Conservation (phyloP, 2,797 vertebrate species). For the Silurus aristotelis region DNA sequence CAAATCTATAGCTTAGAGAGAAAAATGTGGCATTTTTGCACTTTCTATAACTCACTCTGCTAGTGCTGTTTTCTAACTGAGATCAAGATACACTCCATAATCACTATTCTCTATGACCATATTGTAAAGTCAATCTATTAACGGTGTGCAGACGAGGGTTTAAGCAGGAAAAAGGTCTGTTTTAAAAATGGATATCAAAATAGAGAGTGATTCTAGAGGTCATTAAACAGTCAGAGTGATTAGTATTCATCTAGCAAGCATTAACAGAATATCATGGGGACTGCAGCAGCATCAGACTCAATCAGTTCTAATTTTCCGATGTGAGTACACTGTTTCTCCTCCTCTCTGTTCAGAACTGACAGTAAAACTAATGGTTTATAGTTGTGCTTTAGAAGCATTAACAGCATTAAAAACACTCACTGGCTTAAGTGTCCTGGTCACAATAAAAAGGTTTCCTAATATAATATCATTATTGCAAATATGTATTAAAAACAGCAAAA, state of each 20-base stretch:
- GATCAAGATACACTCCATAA: constrained; percentile 55
- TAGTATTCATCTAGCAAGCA: constrained; percentile 77
- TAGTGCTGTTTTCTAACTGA: constrained; percentile 61
- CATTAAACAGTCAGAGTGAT: constrained; percentile 73
- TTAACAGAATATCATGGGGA: constrained; percentile 75
- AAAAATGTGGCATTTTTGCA: constrained; percentile 35
- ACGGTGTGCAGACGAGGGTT: constrained; percentile 72
- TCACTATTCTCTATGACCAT: constrained; percentile 21
- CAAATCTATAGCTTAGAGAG: background rate
- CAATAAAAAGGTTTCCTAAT: background rate
- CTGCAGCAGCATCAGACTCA: constrained; percentile 73
- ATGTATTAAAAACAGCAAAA: too few species aligned
- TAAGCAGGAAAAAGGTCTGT: constrained; percentile 78
- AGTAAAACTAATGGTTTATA: constrained; percentile 75
- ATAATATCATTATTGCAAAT: too few species aligned
- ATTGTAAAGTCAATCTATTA: background rate
- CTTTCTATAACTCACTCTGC: constrained; percentile 53
- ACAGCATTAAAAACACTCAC: constrained; percentile 59
- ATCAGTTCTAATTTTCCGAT: constrained; percentile 74
- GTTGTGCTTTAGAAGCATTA: constrained; percentile 60
- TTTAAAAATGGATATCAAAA: constrained; percentile 79
- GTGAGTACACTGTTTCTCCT: constrained; percentile 67
- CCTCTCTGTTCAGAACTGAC: constrained; percentile 60
- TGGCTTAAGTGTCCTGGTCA: constrained; percentile 26
- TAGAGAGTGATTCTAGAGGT: constrained; percentile 70